These are phyloP conservation scores for Epinephelus malabaricus DNA, from an alignment of 2,797 vertebrate genomes.

Conservation along the genomic window DNA sequence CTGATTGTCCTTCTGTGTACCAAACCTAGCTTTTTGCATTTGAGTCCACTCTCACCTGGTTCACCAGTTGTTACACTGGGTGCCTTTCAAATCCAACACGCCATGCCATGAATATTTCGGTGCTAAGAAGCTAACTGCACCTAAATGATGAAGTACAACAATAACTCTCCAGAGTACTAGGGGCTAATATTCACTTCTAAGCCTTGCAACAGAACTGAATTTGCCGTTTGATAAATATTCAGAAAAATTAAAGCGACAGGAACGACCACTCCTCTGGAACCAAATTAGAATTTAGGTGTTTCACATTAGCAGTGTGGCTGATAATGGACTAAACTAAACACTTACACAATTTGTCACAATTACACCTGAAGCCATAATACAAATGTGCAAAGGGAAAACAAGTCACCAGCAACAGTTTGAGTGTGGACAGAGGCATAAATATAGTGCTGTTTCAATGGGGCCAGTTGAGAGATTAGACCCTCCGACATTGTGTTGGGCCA, in stretches of 20 bases:
- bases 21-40: too few relatives aligned
- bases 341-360: neutral
- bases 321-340: neutral
- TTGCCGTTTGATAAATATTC: neutral
- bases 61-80: too few relatives aligned
- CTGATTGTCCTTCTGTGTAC: too few relatives aligned
- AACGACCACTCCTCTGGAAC: neutral
- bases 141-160: neutral
- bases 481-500: too few relatives aligned
- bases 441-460: too few relatives aligned
- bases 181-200: neutral
- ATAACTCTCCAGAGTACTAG: neutral
- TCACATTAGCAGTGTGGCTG: neutral
- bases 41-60: too few relatives aligned
- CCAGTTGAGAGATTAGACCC: too few relatives aligned
- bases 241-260: neutral
- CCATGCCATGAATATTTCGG: conserved; percentile 1
- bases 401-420: neutral
- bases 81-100: too few relatives aligned
- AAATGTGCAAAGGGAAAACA: too few relatives aligned
- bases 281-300: neutral
- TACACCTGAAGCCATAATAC: neutral
- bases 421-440: too few relatives aligned
- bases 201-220: neutral
- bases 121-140: neutral